Conservation (phyloP, 2,888 invertebrate genomes). For the Deilephila porcellus region DNA sequence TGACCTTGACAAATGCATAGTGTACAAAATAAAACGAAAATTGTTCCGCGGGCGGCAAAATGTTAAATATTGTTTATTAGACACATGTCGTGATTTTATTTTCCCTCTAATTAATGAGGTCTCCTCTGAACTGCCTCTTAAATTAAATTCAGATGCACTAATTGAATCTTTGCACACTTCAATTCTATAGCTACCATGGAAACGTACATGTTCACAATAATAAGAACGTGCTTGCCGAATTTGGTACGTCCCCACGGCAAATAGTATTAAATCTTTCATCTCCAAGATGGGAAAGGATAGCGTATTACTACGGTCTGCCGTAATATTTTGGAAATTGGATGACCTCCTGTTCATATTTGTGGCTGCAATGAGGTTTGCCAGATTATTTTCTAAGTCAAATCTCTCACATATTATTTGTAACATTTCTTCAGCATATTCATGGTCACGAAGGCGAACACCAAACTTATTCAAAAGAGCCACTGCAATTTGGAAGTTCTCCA, state of each 20-base stretch:
- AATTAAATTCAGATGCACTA: too few species aligned
- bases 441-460: background rate
- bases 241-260: background rate
- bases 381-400: background rate
- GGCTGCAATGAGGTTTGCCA: background rate
- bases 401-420: background rate
- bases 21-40: too few species aligned
- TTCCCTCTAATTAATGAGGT: too few species aligned
- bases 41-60: too few species aligned
- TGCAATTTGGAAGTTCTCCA: background rate
- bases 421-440: background rate
- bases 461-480: conserved; percentile 1
- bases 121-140: too few species aligned
- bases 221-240: background rate
- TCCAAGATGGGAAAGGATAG: background rate
- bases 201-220: too few species aligned
- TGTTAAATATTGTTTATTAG: too few species aligned
- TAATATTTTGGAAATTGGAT: background rate
- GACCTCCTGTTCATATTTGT: background rate
- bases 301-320: background rate
- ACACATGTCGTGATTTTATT: too few species aligned
- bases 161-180: too few species aligned
- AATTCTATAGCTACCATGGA: too few species aligned
- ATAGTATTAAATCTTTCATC: background rate
- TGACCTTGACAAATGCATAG: too few species aligned